Conservation (phyloP, 2,888 invertebrate genomes). For the Drosophila anomalata region DNA sequence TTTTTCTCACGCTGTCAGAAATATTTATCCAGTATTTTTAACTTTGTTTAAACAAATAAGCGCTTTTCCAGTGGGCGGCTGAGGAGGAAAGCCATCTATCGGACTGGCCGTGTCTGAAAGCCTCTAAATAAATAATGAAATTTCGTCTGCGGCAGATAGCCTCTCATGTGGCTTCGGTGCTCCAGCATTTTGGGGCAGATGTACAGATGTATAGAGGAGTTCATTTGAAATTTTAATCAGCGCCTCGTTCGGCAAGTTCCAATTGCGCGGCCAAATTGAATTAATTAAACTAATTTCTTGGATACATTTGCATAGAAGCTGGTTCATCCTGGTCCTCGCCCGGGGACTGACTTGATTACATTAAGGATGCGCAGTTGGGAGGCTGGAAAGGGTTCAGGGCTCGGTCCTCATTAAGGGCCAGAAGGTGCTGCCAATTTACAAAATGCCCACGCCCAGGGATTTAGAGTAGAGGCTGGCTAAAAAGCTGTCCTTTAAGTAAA, state of each 20-base stretch:
- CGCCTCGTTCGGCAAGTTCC: conserved; percentile 35
- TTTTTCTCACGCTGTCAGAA: neutral
- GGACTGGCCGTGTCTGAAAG: conserved; percentile 45
- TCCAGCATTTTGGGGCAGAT: neutral
- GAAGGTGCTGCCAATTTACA: conserved; percentile 57
- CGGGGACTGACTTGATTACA: conserved; percentile 60
- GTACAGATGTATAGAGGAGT: conserved; percentile 1
- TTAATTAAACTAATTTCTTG: conserved; percentile 69
- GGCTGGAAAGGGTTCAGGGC: conserved; percentile 28
- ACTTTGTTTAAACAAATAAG: neutral
- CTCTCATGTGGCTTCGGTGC: conserved; percentile 24
- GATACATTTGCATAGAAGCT: conserved; percentile 63
- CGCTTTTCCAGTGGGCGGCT: neutral
- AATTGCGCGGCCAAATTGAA: conserved; percentile 57
- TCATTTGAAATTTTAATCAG: conserved; percentile 61
- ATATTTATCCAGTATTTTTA: neutral
- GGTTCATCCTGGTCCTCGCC: conserved; percentile 8
- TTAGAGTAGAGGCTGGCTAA: conserved; percentile 11
- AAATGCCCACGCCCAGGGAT: neutral
- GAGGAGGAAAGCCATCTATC: neutral
- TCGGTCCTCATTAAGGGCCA: conserved; percentile 53
- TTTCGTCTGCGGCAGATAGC: conserved; percentile 53
- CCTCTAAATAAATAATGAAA: conserved; percentile 70
- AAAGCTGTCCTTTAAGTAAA: conserved; percentile 43
- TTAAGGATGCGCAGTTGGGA: conserved; percentile 70